Evolutionary conservation across 2,888 invertebrate genomes (phyloP).

Genomic region (Thecophora atra): DNA sequence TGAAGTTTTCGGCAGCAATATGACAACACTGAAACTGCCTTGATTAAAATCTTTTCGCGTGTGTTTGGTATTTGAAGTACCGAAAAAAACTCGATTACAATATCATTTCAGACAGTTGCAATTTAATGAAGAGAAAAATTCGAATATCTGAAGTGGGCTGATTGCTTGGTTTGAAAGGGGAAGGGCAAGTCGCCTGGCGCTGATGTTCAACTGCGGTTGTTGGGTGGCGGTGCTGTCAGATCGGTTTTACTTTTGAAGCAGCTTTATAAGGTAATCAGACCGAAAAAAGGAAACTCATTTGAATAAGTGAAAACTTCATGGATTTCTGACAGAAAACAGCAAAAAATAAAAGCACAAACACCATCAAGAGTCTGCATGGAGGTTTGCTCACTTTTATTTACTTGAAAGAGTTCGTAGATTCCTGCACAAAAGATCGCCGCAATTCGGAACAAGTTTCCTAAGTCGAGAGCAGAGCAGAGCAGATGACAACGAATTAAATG

Average conservation of each 20-base stretch:
- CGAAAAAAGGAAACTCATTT: conserved; percentile 45
- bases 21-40: no score
- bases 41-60: no score
- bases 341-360: neutral
- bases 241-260: conserved; percentile 12
- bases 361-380: neutral
- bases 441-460: neutral
- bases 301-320: conserved; percentile 47
- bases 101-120: no score
- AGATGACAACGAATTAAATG: no score
- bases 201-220: neutral
- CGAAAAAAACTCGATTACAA: neutral
- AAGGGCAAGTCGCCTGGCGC: neutral
- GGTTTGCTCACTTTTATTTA: no score
- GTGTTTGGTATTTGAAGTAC: neutral
- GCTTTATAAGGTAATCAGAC: conserved; percentile 22
- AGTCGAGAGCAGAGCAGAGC: neutral
- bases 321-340: conserved; percentile 1
- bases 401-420: neutral
- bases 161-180: neutral
- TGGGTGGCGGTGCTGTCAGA: neutral
- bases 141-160: no score
- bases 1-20: no score
- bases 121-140: no score
- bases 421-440: neutral